Evolutionary conservation across 2,113 vertebrate species (phyloP).

Genomic region (Sinocyclocheilus maitianheensis): DNA sequence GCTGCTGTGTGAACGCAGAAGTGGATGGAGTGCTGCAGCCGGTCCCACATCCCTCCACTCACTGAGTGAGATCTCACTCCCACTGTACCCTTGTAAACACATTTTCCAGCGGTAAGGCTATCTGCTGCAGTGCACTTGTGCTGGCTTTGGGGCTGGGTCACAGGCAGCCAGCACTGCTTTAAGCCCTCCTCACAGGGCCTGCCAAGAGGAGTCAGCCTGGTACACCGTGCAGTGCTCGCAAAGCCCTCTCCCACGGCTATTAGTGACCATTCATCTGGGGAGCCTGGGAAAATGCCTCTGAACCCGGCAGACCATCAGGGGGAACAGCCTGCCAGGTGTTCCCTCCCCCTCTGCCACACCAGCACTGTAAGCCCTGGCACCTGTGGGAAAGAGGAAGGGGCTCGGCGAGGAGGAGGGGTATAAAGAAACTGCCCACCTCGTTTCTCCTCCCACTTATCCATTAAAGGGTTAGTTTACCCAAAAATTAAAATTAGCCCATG

Average conservation of each 20-base stretch:
- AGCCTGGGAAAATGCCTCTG: conserved; percentile 88
- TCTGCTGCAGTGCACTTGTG: conserved; percentile 75
- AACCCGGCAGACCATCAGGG: conserved; percentile 75
- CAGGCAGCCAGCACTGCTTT: conserved; percentile 72
- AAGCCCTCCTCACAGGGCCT: conserved; percentile 76
- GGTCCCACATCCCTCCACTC: conserved; percentile 13
- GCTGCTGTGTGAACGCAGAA: background rate
- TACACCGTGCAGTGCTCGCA: conserved; percentile 71
- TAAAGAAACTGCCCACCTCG: background rate
- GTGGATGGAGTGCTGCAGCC: background rate
- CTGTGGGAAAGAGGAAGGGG: conserved; percentile 67
- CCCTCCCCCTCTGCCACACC: conserved; percentile 70
- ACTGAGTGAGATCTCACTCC: conserved; percentile 14
- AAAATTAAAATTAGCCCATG: too few relatives aligned
- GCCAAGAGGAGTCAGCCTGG: conserved; percentile 80
- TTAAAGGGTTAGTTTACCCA: background rate
- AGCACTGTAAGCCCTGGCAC: conserved; percentile 68
- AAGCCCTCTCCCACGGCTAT: conserved; percentile 86
- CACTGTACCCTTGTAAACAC: conserved; percentile 65
- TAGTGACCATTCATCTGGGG: conserved; percentile 79
- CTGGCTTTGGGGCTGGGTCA: conserved; percentile 52
- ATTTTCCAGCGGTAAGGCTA: conserved; percentile 76
- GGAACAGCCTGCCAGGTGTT: conserved; percentile 81
- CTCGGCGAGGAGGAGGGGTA: background rate
- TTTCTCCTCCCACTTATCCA: background rate